Conservation (phyloP, 2,113 vertebrate species). For the Sebastes schlegelii region DNA sequence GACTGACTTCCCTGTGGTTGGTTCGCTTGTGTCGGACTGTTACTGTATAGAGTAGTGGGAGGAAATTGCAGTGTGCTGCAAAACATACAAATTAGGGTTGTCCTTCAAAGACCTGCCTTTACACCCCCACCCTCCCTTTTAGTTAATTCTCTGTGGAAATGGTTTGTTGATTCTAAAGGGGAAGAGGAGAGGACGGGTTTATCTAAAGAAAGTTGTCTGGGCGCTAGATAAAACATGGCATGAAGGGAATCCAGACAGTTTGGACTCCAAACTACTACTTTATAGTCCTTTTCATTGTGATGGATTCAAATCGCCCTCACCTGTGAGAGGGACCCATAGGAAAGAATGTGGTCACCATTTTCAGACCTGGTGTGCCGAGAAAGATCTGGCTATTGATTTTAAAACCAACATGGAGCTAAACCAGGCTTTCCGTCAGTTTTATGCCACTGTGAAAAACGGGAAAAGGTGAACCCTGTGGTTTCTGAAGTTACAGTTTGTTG, state of each 20-base stretch:
- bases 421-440: no score
- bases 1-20: conserved; percentile 21
- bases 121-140: background rate
- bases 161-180: background rate
- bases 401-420: no score
- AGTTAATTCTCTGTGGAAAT: background rate
- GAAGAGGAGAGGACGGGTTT: background rate
- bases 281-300: background rate
- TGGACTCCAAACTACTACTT: background rate
- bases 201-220: background rate
- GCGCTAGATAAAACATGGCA: background rate
- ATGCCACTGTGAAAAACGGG: no score
- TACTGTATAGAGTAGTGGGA: conserved; percentile 11
- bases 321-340: no score
- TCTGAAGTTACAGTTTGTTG: no score
- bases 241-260: conserved; percentile 14
- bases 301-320: background rate
- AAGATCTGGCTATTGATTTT: no score
- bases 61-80: conserved; percentile 25
- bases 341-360: no score
- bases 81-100: conserved; percentile 20
- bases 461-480: no score
- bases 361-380: no score
- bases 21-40: conserved; percentile 12
- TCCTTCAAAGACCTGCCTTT: background rate